Conservation (phyloP, 2,797 vertebrate species). For the Tiaroga cobitis region DNA sequence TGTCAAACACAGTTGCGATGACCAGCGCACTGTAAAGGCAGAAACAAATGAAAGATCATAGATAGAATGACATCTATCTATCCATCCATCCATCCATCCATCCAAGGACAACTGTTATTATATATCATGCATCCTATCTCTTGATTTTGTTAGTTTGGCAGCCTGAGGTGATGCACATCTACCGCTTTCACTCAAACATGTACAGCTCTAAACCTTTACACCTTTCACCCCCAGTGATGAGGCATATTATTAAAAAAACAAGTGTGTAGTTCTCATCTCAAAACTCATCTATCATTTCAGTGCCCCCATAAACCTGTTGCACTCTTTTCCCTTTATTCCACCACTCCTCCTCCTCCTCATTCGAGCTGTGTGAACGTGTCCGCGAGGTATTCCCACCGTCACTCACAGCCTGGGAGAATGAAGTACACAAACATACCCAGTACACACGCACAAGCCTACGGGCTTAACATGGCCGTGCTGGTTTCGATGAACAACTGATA, state of each 20-base stretch:
- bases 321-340: constrained; percentile 29
- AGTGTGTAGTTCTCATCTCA: constrained; percentile 16
- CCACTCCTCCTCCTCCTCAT: constrained; percentile 30
- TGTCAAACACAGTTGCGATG: constrained; percentile 89
- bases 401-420: constrained; percentile 45
- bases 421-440: constrained; percentile 43
- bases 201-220: background rate
- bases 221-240: background rate
- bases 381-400: constrained; percentile 61
- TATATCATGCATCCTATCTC: background rate
- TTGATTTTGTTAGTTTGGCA: background rate
- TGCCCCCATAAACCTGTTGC: constrained; percentile 41
- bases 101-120: background rate
- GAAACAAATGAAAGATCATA: constrained; percentile 11
- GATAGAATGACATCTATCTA: background rate
- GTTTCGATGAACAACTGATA: constrained; percentile 53
- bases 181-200: background rate
- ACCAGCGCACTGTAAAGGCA: constrained; percentile 82
- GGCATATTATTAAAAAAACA: constrained; percentile 4
- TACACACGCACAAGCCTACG: constrained; percentile 24
- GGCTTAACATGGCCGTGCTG: constrained; percentile 52
- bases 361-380: constrained; percentile 60
- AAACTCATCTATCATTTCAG: constrained; percentile 30
- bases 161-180: background rate
- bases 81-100: no score